Base-by-base conservation (phyloP, 1,140 invertebrate species). In the Aphelenchoides fujianensis region DNA sequence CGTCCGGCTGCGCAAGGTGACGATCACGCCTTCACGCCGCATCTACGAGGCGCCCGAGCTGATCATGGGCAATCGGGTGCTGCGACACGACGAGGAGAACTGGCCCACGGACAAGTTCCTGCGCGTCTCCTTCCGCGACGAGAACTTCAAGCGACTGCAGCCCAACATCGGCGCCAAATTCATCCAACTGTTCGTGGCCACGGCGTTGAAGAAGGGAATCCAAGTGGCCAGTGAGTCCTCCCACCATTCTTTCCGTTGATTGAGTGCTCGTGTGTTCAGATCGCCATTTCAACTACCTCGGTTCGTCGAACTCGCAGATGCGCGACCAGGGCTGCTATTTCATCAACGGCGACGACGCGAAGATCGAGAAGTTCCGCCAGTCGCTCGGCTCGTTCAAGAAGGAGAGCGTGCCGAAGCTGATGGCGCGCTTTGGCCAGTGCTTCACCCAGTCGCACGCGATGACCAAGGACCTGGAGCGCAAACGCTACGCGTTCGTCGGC, bases 321-420 rank as follows among this genome's bases (percentile, higher is more conserved):
- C 75, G 77, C 19, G 77, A 79, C 34, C 72, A 79, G 54, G 77
- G 77, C 9, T 79, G 79, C 32, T 79, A 79, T 61, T 78, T 79
- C 30, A 79, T 76, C 37, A 57, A 76, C 23, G 77, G 62, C 2
- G 59, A 71, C 2, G 16, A 70, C 12, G 72, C 73, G 12, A 35
- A 72, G 31, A 41, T 75, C 3, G 36, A 27, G 0, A 35, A 68
- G 19, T 74, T 79, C 31, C 76, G 76, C 3, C 31, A 68, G 5
- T 7, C 31, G 28, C 32, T 77, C 1, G 76, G 78, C 31, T 61
- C 69, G 1, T 78, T 80, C 36, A 69, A 79, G 55, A 62, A 67
- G 1, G 72, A 80, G 41, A 73, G 68, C 59, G 79, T 63, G 2
- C 74, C 76, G 7, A 78, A 78, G 71, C 71, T 78, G 75, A 81